Evolutionary conservation across 1,140 invertebrate genomes (phyloP), one percentile per base, ranked within the genome.

Genomic region (Aphidius ervi): DNA sequence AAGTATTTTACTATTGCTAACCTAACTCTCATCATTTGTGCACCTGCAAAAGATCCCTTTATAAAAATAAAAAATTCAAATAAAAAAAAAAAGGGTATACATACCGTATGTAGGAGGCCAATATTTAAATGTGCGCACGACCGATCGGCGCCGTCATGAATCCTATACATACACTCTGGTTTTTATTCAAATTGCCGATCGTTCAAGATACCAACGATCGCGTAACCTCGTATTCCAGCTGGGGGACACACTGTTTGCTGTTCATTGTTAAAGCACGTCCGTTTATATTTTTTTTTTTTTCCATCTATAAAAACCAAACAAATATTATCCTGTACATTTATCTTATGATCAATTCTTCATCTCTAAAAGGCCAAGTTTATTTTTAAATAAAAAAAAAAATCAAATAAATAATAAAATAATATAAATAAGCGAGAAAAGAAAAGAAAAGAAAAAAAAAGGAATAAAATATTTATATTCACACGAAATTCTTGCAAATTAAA

Each of bases 91-190:
- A 31, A 31, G 23, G 23, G 23, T 31, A 31, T 31, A 1, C 23
- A 31, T 9, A 41, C 31, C 53, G 61, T 59, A 64, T 57, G 65
- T 68, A 67, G 68, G 61, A 70, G 68, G 67, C 68, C 65, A 67
- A 72, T 72, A 72, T 72, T 72, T 63, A 70, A 72, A 72, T 67
- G 63, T 65, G 45, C 46, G 50, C 56, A 41, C 61, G n/a, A 54
- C 52, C 58, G 63, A 70, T 70, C 69, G 61, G 63, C 46, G 39
- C 39, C 40, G 40, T 42, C 50, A 59, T 46, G 50, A 47, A 47
- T 9, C 45, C 9, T 41, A 56, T 45, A 20, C 37, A 47, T 47
- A 31, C 63, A 68, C 66, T 62, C 65, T 62, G 63, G 62, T 60
- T 9, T 20, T 53, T 16, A 50, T 58, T 63, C 56, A 46, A 58